Percentiles rank a stretch among this genome's conserved stretches.
Evolutionary conservation across 2,888 invertebrate genomes (phyloP).

Genomic region (Zelleria hepariella): DNA sequence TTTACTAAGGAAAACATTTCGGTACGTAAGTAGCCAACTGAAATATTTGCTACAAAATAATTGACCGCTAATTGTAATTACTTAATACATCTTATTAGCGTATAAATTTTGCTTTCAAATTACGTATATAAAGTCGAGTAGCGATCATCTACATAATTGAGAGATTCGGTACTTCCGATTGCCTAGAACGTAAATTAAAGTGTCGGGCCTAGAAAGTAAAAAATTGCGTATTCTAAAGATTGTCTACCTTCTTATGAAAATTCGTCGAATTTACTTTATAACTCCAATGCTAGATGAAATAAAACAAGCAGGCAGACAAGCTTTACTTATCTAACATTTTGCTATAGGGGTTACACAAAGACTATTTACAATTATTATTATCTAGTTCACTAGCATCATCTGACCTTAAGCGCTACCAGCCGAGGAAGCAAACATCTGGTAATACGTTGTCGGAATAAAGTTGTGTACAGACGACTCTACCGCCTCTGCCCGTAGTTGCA

Average conservation of each 20-base stretch:
- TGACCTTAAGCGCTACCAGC: too few species aligned
- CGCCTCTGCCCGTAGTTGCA: conserved; percentile 84
- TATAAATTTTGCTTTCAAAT: not conserved
- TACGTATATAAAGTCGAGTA: not conserved
- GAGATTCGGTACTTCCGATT: not conserved
- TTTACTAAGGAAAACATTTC: not conserved
- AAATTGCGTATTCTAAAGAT: not conserved
- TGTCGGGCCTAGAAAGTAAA: not conserved
- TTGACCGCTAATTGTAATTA: not conserved
- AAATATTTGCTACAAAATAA: not conserved
- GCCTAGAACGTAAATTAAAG: not conserved
- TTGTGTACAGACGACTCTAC: too few species aligned
- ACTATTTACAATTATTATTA: not conserved
- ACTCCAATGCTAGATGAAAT: too few species aligned
- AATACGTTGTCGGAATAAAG: too few species aligned
- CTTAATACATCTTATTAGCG: not conserved
- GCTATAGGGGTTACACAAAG: not conserved
- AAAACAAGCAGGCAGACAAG: too few species aligned
- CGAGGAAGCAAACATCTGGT: too few species aligned
- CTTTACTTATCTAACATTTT: not conserved
- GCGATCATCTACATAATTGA: not conserved
- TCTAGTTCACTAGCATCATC: not conserved
- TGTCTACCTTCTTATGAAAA: too few species aligned
- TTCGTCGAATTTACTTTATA: too few species aligned
- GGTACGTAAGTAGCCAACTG: not conserved